These are phyloP conservation scores for Kuschelorhynchus macadamiae DNA, from an alignment of 2,888 invertebrate species.

Conservation along the genomic window DNA sequence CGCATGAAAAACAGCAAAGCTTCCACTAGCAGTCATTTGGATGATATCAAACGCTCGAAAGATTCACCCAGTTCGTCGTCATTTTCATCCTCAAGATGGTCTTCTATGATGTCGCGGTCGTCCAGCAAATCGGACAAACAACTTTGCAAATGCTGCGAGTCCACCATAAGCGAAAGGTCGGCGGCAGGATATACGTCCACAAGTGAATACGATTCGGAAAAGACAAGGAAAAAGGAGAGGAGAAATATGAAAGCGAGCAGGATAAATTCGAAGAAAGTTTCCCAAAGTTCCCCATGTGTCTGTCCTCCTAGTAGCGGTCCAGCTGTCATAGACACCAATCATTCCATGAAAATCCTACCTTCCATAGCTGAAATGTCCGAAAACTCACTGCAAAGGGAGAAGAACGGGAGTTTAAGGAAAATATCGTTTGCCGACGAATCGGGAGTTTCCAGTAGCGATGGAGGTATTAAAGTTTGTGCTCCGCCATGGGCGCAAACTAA, in stretches of 20 bases:
- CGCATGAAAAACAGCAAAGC: slow-evolving; percentile 53
- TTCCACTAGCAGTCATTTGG: slow-evolving; percentile 10
- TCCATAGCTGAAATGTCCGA: slow-evolving; percentile 59
- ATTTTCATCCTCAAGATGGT: slow-evolving; percentile 40
- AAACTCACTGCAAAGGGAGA: slow-evolving; percentile 39
- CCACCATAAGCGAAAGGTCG: slow-evolving; percentile 39
- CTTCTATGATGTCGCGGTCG: slow-evolving; percentile 39
- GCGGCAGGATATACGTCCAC: slow-evolving; percentile 34
- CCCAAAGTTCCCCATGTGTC: slow-evolving; percentile 41
- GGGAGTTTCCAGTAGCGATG: slow-evolving; percentile 44
- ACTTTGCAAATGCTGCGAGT: slow-evolving; percentile 48
- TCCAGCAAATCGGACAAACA: slow-evolving; percentile 34
- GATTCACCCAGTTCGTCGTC: slow-evolving; percentile 9
- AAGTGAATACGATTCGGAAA: slow-evolving; percentile 46
- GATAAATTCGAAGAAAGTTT: neutral
- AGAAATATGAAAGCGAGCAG: slow-evolving; percentile 13
- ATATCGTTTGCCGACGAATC: slow-evolving; percentile 44
- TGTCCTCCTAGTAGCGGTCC: slow-evolving; percentile 45
- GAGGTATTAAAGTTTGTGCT: slow-evolving; percentile 36
- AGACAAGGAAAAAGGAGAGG: slow-evolving; percentile 29
- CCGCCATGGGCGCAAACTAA: slow-evolving; percentile 39
- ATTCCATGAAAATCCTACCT: slow-evolving; percentile 56
- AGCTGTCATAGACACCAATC: slow-evolving; percentile 55
- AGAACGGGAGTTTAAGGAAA: slow-evolving; percentile 31
- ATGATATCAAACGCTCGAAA: slow-evolving; percentile 12